A percentile compares a stretch with the other conserved stretches of the same genome.
Conservation (phyloP, 2,113 vertebrate species). For the Hemiscyllium ocellatum region DNA sequence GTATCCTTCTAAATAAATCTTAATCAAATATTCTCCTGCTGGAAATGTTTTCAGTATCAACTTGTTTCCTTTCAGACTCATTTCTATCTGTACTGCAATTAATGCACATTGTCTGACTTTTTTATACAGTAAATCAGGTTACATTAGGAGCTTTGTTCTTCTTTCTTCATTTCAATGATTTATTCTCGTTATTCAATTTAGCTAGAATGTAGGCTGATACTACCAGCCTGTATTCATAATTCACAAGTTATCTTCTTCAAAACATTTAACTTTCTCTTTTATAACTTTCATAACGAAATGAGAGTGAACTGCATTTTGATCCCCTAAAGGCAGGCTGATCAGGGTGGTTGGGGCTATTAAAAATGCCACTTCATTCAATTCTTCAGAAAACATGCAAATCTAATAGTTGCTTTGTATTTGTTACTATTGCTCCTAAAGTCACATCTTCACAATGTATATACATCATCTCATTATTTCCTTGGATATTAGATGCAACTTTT, state of each 20-base stretch:
- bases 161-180: neutral
- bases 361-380: neutral
- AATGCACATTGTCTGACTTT: neutral
- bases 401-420: neutral
- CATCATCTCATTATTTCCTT: neutral
- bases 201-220: neutral
- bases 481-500: neutral
- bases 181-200: neutral
- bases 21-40: neutral
- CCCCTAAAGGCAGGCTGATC: neutral
- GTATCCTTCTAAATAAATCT: neutral
- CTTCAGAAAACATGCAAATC: neutral
- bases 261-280: neutral
- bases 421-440: neutral
- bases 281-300: neutral
- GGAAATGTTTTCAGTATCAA: neutral
- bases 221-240: neutral
- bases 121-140: neutral
- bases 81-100: neutral
- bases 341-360: neutral
- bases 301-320: neutral
- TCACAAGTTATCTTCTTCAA: neutral
- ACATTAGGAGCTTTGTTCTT: neutral
- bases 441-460: neutral
- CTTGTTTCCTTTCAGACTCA: neutral